Percentiles rank a stretch among this genome's conserved stretches.
phyloP scores from a whole-genome alignment of 92 coral and sea anemone genomes.

The Muricea muricata region DNA sequence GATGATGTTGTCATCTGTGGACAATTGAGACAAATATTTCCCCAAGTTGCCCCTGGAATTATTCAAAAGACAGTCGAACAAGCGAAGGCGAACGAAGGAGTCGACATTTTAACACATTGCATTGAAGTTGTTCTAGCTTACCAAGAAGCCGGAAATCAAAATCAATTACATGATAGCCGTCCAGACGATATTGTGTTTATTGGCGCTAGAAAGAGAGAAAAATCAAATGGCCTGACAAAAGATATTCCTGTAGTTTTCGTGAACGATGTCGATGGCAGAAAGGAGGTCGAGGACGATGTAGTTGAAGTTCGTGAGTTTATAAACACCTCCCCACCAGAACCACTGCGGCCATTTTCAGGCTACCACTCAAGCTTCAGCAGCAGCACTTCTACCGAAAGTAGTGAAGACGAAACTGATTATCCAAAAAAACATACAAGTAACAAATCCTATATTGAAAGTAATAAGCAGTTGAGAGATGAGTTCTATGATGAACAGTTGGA shows the following conservation, averaged over 20 bases:
- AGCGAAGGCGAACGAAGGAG: slow-evolving; percentile 72
- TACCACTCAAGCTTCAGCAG: background rate
- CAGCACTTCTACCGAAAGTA: background rate
- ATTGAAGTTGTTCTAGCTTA: slow-evolving; percentile 43
- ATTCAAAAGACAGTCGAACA: slow-evolving; percentile 65
- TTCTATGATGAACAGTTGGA: background rate
- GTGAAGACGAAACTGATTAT: background rate
- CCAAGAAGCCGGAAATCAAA: slow-evolving; percentile 39
- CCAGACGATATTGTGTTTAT: slow-evolving; percentile 68
- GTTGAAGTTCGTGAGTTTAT: no score
- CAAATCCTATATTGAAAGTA: background rate
- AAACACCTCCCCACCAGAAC: background rate
- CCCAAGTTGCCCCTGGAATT: slow-evolving; percentile 66
- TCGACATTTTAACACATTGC: slow-evolving; percentile 67
- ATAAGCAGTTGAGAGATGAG: background rate
- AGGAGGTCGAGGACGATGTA: no score
- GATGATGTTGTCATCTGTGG: slow-evolving; percentile 60
- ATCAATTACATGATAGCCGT: no score
- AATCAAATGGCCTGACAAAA: background rate
- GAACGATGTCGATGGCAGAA: slow-evolving; percentile 27
- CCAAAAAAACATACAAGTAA: background rate
- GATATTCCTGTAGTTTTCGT: slow-evolving; percentile 29
- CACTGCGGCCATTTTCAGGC: background rate
- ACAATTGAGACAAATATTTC: slow-evolving; percentile 83
- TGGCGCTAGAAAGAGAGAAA: slow-evolving; percentile 50